Conservation (phyloP, 2,113 vertebrate species). For the Chelonoidis abingdonii region DNA sequence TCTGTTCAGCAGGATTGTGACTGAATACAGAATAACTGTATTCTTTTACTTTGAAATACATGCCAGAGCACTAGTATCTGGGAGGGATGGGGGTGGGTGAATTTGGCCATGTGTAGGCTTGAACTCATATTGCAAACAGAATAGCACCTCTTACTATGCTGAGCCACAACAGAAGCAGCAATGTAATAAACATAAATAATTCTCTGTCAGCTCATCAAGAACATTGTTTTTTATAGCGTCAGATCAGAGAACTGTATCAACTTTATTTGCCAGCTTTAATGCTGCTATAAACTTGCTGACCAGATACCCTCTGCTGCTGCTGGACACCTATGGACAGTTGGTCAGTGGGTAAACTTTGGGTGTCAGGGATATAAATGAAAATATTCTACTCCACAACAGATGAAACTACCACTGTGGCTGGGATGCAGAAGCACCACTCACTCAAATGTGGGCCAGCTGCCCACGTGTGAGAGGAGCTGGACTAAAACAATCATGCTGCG, state of each 20-base stretch:
- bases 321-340: neutral
- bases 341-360: neutral
- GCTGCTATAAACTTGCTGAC: neutral
- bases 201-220: neutral
- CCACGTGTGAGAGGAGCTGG: neutral
- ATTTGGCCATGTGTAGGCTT: neutral
- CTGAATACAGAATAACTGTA: neutral
- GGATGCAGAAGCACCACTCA: neutral
- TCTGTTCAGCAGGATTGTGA: neutral
- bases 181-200: neutral
- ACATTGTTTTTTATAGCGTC: neutral
- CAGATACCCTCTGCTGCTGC: neutral
- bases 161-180: neutral
- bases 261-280: neutral
- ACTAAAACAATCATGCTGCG: neutral
- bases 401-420: neutral
- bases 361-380: neutral
- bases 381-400: neutral
- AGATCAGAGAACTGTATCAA: neutral
- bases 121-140: neutral
- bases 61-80: neutral
- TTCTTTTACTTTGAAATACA: neutral
- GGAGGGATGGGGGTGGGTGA: neutral
- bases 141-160: neutral
- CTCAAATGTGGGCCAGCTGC: neutral